Conservation (phyloP, 2,113 vertebrate genomes). For the Xiphorhynchus elegans region DNA sequence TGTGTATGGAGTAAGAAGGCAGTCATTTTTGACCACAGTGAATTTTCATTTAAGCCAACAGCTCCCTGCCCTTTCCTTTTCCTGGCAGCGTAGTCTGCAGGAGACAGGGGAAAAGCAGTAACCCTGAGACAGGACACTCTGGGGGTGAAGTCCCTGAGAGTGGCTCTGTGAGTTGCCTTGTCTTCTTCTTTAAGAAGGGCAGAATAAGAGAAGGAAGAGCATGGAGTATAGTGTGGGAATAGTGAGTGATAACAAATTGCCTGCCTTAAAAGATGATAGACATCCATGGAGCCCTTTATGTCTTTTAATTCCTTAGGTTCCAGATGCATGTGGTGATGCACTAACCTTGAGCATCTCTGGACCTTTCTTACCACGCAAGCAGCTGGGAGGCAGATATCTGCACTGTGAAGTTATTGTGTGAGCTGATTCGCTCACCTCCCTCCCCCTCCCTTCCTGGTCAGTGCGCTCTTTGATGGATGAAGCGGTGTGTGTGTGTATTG, state of each 20-base stretch:
- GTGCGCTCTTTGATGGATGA: background rate
- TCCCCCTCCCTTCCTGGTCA: background rate
- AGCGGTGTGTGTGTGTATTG: background rate
- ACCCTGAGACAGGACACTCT: background rate
- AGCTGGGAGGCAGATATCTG: conserved; percentile 3
- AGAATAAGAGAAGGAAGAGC: background rate
- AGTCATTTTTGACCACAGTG: background rate
- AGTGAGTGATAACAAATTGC: background rate
- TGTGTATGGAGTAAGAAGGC: background rate
- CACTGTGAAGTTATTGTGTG: background rate
- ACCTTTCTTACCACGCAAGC: background rate
- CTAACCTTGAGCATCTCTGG: background rate
- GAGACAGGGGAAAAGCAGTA: background rate
- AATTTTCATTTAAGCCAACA: background rate
- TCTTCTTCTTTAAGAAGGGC: background rate
- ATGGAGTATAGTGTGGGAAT: background rate
- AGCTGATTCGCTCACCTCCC: background rate
- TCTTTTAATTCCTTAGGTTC: background rate
- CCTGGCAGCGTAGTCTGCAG: background rate
- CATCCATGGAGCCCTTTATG: background rate
- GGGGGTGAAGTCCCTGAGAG: background rate
- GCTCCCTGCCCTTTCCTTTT: background rate
- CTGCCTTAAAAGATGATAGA: background rate
- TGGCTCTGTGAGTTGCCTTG: background rate
- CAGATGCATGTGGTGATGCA: background rate